These are phyloP conservation scores for Chaetura pelagica DNA, from an alignment of 2,113 vertebrate species.

Conservation along the genomic window DNA sequence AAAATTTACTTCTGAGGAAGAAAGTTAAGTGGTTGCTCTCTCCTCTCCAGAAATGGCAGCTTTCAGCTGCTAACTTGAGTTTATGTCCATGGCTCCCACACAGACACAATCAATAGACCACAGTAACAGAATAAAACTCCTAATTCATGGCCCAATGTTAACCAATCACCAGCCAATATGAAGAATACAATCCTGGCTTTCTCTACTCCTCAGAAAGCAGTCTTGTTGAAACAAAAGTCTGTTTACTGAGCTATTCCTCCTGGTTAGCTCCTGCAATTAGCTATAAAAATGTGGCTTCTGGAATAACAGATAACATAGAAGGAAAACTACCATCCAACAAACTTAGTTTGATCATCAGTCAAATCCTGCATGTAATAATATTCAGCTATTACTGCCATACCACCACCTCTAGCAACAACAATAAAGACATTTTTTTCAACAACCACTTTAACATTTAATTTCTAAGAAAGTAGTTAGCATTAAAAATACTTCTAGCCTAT, in stretches of 20 bases:
- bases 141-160: neutral
- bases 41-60: neutral
- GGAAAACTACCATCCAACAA: neutral
- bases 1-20: neutral
- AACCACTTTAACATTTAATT: neutral
- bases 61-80: neutral
- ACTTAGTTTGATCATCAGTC: neutral
- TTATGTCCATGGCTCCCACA: neutral
- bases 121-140: neutral
- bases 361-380: neutral
- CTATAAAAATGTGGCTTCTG: neutral
- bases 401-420: neutral
- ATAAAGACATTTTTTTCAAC: neutral
- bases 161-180: neutral
- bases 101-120: neutral
- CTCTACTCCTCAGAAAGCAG: neutral
- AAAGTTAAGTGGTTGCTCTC: neutral
- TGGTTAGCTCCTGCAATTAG: neutral
- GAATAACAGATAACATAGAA: neutral
- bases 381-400: neutral
- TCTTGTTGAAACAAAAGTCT: neutral
- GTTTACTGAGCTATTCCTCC: neutral
- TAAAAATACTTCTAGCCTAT: neutral
- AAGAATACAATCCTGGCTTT: neutral
- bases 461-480: neutral